Percentiles rank a stretch among this genome's conserved stretches.
Conservation (phyloP, 92 coral and sea anemone species). For the Virgularia gustaviana region DNA sequence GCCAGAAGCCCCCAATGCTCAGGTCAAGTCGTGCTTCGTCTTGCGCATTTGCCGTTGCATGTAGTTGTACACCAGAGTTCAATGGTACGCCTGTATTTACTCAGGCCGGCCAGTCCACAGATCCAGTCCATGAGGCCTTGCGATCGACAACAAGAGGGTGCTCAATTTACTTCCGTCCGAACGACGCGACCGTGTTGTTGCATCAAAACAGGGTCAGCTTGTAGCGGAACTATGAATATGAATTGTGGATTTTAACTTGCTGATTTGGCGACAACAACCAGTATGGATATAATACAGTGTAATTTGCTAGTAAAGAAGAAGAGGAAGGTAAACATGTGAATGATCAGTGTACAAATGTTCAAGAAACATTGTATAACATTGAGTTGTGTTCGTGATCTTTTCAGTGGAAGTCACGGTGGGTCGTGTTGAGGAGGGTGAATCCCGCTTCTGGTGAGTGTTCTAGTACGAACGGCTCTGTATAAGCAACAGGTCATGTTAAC, state of each 20-base stretch:
- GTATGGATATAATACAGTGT: slow-evolving; percentile 41
- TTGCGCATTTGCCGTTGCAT: no score
- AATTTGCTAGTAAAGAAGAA: slow-evolving; percentile 41
- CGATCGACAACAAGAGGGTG: background rate
- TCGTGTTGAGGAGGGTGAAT: slow-evolving; percentile 83
- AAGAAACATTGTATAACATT: no score
- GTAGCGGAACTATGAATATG: background rate
- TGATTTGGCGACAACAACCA: slow-evolving; percentile 1
- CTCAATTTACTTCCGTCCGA: slow-evolving; percentile 9
- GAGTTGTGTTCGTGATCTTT: slow-evolving; percentile 37
- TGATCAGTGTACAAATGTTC: slow-evolving; percentile 75
- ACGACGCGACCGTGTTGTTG: background rate
- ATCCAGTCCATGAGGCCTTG: slow-evolving; percentile 17
- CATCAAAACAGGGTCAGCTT: slow-evolving; percentile 22
- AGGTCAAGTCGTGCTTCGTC: no score
- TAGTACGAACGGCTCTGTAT: background rate
- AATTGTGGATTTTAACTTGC: background rate
- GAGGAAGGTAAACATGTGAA: slow-evolving; percentile 69
- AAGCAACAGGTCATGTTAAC: background rate
- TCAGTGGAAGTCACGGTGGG: slow-evolving; percentile 99
- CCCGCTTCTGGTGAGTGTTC: slow-evolving; percentile 89
- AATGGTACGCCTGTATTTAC: no score
- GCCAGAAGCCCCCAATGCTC: no score
- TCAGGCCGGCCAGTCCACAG: no score
- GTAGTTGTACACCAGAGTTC: no score